Evolutionary conservation across 2,888 invertebrate genomes (phyloP), one percentile per base, ranked within the genome.

Genomic region (Peribatodes rhomboidaria): DNA sequence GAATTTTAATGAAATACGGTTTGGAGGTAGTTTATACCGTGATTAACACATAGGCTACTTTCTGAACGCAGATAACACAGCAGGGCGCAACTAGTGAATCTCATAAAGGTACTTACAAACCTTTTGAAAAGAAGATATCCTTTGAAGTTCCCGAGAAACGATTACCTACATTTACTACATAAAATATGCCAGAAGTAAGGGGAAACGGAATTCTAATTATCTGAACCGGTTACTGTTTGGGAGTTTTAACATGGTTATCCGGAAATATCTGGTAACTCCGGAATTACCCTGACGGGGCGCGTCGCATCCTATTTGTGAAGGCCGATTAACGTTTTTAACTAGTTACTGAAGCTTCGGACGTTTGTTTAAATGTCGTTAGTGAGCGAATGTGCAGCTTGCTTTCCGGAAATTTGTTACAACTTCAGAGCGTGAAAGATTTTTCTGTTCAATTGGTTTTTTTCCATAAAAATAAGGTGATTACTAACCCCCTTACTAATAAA

Each of bases 301-400:
- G 67, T 57, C 67, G 22, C 63, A 56, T 63, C 46, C 58, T 85
- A 80, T 84, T 85, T 86, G 77, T 77, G 82, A 82, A 83, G 83
- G 82, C 75, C 79, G 73, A 81, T 83, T 79, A 78, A 80, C 77
- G 71, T 76, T 74, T 77, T 78, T 73, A 71, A 49, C 65, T 61
- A 54, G 49, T 58, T 54, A 14, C 31, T 33, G 18, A 8, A 50
- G 8, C 50, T 50, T 27, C 1, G 11, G 16, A 14, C 9, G 4
- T 2, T 37, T 37, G 16, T 41, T 41, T 8, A 41, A 27, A 27
- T 27, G 27, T n/a, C n/a, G 27, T 27, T 4, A 6, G 3, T 27
- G 6, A 2, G 27, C 27, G 27, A 27, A 27, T 27, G 27, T 27
- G 6, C 2, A 27, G 27, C 27, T 4, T 27, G 27, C 27, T 27